These are phyloP conservation scores for Ligdia adustata DNA, from an alignment of 2,888 invertebrate genomes.

Conservation along the genomic window DNA sequence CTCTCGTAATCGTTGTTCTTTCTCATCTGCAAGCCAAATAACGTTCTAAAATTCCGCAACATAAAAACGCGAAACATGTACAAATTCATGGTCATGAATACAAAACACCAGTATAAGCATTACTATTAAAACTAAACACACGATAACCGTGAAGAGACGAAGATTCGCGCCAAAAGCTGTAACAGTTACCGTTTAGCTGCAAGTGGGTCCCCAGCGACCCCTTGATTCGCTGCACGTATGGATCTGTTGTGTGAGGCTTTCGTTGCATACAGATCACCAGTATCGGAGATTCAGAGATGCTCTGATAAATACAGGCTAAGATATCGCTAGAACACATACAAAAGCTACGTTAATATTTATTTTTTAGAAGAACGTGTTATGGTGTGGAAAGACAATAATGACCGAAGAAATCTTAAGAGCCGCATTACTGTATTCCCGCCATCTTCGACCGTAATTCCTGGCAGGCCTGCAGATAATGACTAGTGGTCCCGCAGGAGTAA, in stretches of 20 bases:
- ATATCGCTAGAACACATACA: too few species aligned
- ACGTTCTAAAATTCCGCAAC: slow-evolving; percentile 2
- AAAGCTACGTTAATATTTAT: too few species aligned
- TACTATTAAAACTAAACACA: slow-evolving; percentile 26
- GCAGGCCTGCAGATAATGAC: slow-evolving; percentile 48
- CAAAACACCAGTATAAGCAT: slow-evolving; percentile 25
- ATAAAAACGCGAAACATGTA: slow-evolving; percentile 16
- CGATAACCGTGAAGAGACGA: slow-evolving; percentile 22
- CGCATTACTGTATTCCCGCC: slow-evolving; percentile 34
- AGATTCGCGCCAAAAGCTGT: slow-evolving; percentile 29
- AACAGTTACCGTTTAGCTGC: slow-evolving; percentile 27
- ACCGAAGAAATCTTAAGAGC: neutral
- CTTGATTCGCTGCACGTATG: slow-evolving; percentile 20
- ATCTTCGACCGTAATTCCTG: slow-evolving; percentile 27
- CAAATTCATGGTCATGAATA: slow-evolving; percentile 22
- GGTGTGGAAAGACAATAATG: too few species aligned
- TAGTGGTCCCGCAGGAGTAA: slow-evolving; percentile 45
- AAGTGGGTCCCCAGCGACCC: slow-evolving; percentile 22
- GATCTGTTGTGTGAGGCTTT: slow-evolving; percentile 4
- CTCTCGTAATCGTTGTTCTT: neutral
- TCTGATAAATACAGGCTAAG: too few species aligned
- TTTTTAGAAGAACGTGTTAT: too few species aligned
- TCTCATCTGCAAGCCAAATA: slow-evolving; percentile 6
- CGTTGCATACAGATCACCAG: neutral
- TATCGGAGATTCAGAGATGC: slow-evolving; percentile 4